Evolutionary conservation across 2,888 invertebrate genomes (phyloP), one percentile per base, ranked within the genome.

Genomic region (Aspidiotus destructor): DNA sequence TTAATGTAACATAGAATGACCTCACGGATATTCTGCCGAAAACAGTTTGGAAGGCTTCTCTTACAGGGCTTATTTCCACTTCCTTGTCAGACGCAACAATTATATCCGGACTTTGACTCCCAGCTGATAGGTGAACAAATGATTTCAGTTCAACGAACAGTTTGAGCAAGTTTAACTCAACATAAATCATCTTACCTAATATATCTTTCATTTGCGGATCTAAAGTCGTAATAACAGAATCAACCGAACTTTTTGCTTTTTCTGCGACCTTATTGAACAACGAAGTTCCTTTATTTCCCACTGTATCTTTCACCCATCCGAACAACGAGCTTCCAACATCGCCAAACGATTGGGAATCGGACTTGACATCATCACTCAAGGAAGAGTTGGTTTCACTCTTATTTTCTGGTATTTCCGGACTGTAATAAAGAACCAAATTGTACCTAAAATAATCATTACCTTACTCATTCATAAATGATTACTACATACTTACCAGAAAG

Each of bases 131-230:
- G 17, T 55, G 16, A 28, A 42, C 54, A 11, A 40, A 60, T 60
- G 2, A 16, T n/a, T 60, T 13, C 13, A 57, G 13, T 10, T 40
- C 28, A 41, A 41, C 17, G 16, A 64, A 40, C 28, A 72, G 41
- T 73, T 69, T 17, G 68, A 62, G 74, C 10, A 48, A 48, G 48
- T n/a, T 13, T n/a, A 6, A 2, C 2, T 13, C 48, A n/a, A 28
- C 5, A 28, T 28, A 5, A 28, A 28, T 28, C 5, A 28, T 28
- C 86, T 82, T 81, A 91, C 91, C 84, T 72, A 91, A 84, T 75
- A 88, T 87, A 78, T 91, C 89, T 76, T 86, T 87, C 92, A 92
- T 92, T 77, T 92, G 91, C 15, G 92, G 92, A 77, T 92, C 92
- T 40, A 92, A 79, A 9, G 91, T 91, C 10, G 90, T 91, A 67